phyloP scores from a whole-genome alignment of 2,888 invertebrate species.

The Pheosia gnoma region DNA sequence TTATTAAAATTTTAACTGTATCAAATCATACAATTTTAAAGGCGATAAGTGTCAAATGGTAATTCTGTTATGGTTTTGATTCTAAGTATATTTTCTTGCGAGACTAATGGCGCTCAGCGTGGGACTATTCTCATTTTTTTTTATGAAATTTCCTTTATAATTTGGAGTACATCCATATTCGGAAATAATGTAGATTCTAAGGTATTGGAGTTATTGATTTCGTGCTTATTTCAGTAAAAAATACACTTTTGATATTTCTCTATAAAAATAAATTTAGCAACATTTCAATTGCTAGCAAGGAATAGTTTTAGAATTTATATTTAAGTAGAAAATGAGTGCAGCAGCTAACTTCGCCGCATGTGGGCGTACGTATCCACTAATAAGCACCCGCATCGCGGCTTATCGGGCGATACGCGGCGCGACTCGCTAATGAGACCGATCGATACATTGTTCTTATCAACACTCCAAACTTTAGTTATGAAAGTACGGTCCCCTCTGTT shows the following conservation, averaged over 20 bases:
- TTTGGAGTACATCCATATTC: too few species aligned
- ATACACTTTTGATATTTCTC: too few species aligned
- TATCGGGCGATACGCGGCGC: slow-evolving; percentile 56
- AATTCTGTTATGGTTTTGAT: not conserved
- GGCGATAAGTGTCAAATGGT: too few species aligned
- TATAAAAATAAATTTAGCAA: too few species aligned
- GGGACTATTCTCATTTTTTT: slow-evolving; percentile 6
- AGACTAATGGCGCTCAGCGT: slow-evolving; percentile 11
- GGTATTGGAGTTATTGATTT: too few species aligned
- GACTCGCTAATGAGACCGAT: slow-evolving; percentile 73
- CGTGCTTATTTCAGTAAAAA: too few species aligned
- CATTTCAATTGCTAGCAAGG: too few species aligned
- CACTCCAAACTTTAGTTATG: slow-evolving; percentile 77
- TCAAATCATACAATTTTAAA: too few species aligned
- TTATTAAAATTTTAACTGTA: too few species aligned
- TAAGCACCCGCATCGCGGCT: slow-evolving; percentile 72
- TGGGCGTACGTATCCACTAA: slow-evolving; percentile 43
- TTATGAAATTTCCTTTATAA: too few species aligned
- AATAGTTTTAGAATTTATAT: too few species aligned
- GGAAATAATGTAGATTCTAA: too few species aligned
- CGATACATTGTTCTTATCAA: slow-evolving; percentile 67
- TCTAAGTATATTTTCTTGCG: not conserved
- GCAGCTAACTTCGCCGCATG: slow-evolving; percentile 31
- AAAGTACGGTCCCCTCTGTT: slow-evolving; percentile 48
- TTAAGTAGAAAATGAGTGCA: slow-evolving; percentile 5